Evolutionary conservation across 2,888 invertebrate genomes (phyloP).

Genomic region (Andrena praecox): DNA sequence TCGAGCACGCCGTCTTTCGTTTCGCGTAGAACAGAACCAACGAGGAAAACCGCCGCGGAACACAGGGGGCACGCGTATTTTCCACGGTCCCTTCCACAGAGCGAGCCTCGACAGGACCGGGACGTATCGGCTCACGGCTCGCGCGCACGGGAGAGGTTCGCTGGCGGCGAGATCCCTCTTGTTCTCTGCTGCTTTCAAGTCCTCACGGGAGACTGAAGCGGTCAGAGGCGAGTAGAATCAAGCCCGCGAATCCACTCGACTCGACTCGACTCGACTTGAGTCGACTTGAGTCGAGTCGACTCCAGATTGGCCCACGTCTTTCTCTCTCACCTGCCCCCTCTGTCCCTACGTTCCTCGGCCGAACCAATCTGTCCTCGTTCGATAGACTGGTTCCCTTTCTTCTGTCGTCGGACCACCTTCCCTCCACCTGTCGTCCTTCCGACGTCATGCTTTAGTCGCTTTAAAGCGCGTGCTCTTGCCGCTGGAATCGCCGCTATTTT

Average conservation of each 20-base stretch:
- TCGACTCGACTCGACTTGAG: no score
- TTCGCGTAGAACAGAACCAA: no score
- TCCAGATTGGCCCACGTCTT: slow-evolving; percentile 43
- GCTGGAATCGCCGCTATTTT: background rate
- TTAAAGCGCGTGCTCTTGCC: background rate
- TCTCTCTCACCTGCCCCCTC: slow-evolving; percentile 42
- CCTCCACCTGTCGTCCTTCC: slow-evolving; percentile 52
- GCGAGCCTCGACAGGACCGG: background rate
- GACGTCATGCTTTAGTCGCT: slow-evolving; percentile 5
- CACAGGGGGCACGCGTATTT: background rate
- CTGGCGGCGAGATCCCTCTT: slow-evolving; percentile 24
- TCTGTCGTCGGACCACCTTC: slow-evolving; percentile 23
- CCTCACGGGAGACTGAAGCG: slow-evolving; percentile 82
- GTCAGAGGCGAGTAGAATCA: slow-evolving; percentile 44
- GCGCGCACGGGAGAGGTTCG: no score
- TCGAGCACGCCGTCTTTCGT: background rate
- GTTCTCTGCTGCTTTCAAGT: slow-evolving; percentile 80
- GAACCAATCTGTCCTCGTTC: slow-evolving; percentile 37
- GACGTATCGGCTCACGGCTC: background rate
- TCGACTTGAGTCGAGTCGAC: slow-evolving; percentile 14
- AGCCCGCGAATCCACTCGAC: slow-evolving; percentile 30
- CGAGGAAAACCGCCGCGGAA: background rate
- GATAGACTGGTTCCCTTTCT: slow-evolving; percentile 44
- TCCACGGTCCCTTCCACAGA: background rate
- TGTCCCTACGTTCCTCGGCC: slow-evolving; percentile 35